A percentile compares a stretch with the other conserved stretches of the same genome.
These are phyloP conservation scores for Neria commutata DNA, from an alignment of 2,888 invertebrate species.

Conservation along the genomic window DNA sequence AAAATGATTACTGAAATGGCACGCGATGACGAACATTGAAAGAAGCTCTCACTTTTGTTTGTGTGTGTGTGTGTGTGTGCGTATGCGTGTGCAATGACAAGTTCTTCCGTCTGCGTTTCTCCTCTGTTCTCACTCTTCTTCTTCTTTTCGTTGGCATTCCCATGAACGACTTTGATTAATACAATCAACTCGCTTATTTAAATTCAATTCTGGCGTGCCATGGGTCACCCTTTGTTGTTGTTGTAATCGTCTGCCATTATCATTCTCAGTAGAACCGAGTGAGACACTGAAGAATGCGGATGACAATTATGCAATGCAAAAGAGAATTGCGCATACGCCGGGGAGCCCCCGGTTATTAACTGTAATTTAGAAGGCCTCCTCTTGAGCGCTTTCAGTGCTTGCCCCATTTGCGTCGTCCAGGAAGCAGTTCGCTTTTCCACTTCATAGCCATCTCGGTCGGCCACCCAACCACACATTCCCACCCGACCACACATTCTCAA, in stretches of 20 bases:
- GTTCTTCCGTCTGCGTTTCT: background rate
- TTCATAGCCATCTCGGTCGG: too few relatives aligned
- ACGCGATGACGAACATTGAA: too few relatives aligned
- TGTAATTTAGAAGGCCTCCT: too few relatives aligned
- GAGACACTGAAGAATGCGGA: background rate
- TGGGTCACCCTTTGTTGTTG: background rate
- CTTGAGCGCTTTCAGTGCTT: background rate
- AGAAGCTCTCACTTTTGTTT: background rate
- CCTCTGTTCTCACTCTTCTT: background rate
- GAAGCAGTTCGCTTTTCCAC: too few relatives aligned
- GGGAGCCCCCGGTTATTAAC: too few relatives aligned
- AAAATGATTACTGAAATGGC: too few relatives aligned
- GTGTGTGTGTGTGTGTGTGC: background rate
- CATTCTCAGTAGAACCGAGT: too few relatives aligned
- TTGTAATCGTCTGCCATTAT: background rate
- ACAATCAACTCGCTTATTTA: background rate
- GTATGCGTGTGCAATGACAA: background rate
- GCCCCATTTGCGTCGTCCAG: too few relatives aligned
- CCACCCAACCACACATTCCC: too few relatives aligned
- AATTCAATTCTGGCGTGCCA: background rate
- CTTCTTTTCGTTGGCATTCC: background rate
- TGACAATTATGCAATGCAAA: background rate
- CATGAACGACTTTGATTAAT: background rate
- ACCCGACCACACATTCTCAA: background rate
- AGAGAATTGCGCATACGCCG: background rate